Conservation (phyloP, 2,113 vertebrate species). For the Gopherus evgoodei region DNA sequence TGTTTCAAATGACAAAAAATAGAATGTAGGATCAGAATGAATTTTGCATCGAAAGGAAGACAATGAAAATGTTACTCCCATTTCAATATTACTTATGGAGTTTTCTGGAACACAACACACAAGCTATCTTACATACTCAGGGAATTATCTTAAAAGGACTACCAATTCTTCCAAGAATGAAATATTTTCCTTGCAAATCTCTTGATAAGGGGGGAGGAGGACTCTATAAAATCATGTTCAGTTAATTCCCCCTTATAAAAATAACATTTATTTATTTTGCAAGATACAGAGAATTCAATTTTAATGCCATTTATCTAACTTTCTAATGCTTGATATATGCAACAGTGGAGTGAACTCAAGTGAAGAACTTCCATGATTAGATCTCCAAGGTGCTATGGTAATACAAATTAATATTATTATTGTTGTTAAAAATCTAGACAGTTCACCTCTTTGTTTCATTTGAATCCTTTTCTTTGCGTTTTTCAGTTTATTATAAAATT, state of each 20-base stretch:
- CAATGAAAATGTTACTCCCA: neutral
- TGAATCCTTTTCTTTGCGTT: neutral
- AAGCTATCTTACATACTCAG: neutral
- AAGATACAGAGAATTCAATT: constrained; percentile 33
- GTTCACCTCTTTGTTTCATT: neutral
- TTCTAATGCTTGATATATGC: neutral
- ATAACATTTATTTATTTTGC: neutral
- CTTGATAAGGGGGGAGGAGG: neutral
- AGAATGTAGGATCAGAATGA: neutral
- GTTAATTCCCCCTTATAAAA: neutral
- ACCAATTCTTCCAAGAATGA: neutral
- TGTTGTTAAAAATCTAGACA: neutral
- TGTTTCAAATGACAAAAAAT: constrained; percentile 13
- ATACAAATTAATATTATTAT: too few relatives aligned
- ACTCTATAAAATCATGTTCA: constrained; percentile 14
- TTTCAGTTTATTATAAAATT: neutral
- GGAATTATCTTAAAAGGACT: neutral
- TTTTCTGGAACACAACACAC: neutral
- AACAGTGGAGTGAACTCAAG: neutral
- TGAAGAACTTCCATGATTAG: neutral
- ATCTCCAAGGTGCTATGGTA: neutral
- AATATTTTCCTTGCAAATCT: constrained; percentile 38
- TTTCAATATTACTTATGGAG: neutral
- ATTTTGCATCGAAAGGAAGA: constrained; percentile 32
- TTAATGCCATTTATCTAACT: constrained; percentile 31